A percentile compares a stretch with the other conserved stretches of the same genome.
Conservation (phyloP, 2,888 invertebrate species). For the Heteromurus nitidus region DNA sequence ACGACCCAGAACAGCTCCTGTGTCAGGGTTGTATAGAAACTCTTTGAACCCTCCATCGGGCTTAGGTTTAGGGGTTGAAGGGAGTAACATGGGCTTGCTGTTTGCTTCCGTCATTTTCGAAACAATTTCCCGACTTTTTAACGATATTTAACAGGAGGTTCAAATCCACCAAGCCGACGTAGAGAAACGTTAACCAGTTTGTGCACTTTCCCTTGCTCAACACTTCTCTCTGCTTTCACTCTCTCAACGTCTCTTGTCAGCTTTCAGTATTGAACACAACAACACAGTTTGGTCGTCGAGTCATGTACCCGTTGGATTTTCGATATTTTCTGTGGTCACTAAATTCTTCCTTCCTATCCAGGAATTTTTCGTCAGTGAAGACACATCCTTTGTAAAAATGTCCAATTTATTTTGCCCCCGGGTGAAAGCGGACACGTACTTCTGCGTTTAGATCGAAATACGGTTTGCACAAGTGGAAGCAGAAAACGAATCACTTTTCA, state of each 20-base stretch:
- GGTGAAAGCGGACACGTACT: conserved; percentile 24
- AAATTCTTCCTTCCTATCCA: no score
- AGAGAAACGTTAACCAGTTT: neutral
- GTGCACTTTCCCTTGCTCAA: neutral
- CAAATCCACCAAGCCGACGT: no score
- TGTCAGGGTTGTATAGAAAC: conserved; percentile 94
- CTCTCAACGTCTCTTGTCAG: no score
- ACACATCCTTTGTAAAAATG: conserved; percentile 6
- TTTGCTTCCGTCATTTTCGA: conserved; percentile 63
- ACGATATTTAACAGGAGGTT: no score
- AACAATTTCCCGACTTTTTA: neutral
- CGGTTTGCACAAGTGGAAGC: conserved; percentile 21
- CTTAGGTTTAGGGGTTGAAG: conserved; percentile 37
- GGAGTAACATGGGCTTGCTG: conserved; percentile 26
- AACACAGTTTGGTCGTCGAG: no score
- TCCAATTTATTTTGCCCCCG: conserved; percentile 20
- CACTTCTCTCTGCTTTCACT: neutral
- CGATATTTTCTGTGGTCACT: no score
- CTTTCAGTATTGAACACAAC: no score
- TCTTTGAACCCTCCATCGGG: conserved; percentile 66
- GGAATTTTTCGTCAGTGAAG: no score
- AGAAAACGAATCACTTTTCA: conserved; percentile 50
- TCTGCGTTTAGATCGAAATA: conserved; percentile 31
- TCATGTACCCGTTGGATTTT: no score
- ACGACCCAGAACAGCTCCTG: conserved; percentile 91